Evolutionary conservation across 2,888 invertebrate species (phyloP).

Genomic region (Euphydryas editha): DNA sequence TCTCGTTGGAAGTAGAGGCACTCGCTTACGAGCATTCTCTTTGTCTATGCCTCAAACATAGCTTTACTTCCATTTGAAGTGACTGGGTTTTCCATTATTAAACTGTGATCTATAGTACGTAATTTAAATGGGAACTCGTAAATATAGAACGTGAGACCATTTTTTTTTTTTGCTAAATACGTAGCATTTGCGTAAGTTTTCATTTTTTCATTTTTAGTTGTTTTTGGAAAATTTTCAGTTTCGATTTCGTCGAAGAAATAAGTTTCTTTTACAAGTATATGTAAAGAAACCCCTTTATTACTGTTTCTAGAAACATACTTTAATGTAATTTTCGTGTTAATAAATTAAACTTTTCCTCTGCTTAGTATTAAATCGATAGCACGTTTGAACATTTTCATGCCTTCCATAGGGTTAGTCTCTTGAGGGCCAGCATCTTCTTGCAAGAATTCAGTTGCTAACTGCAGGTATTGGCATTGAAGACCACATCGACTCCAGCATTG

Average conservation of each 20-base stretch:
- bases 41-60: conserved; percentile 86
- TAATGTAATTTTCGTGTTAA: conserved; percentile 91
- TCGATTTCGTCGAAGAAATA: no score
- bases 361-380: conserved; percentile 95
- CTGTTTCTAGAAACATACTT: conserved; percentile 95
- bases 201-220: conserved; percentile 81
- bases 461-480: conserved; percentile 95
- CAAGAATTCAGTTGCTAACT: conserved; percentile 95
- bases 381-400: conserved; percentile 95
- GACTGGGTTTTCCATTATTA: conserved; percentile 79
- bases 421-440: conserved; percentile 85
- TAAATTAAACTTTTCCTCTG: conserved; percentile 92
- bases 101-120: conserved; percentile 83
- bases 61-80: conserved; percentile 87
- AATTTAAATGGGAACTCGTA: conserved; percentile 90
- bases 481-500: conserved; percentile 98
- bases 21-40: conserved; percentile 89
- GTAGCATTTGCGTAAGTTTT: conserved; percentile 89
- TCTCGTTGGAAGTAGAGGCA: conserved; percentile 78
- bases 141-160: conserved; percentile 91
- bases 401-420: conserved; percentile 88
- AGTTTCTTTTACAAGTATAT: no score
- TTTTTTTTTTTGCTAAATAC: conserved; percentile 92
- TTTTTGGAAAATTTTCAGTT: no score
- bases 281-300: conserved; percentile 91